phyloP scores from a whole-genome alignment of 2,888 invertebrate genomes.

The Leptinotarsa juncta region DNA sequence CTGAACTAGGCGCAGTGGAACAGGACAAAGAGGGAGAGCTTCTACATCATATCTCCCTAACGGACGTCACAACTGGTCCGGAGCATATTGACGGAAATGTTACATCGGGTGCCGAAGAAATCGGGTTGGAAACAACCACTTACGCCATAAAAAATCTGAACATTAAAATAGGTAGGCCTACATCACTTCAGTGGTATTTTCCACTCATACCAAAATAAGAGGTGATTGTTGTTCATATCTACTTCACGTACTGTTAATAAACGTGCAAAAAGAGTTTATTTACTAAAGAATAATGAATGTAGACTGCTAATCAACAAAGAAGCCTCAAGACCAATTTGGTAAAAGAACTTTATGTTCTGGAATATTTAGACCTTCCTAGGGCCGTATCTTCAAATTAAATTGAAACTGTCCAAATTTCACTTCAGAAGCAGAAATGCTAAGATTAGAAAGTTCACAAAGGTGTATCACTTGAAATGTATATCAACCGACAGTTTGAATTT shows the following conservation, averaged over 20 bases:
- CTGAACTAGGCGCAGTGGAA: too few relatives aligned
- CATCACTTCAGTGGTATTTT: background rate
- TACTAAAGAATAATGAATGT: background rate
- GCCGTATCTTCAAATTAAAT: constrained; percentile 7
- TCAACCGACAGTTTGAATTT: constrained; percentile 8
- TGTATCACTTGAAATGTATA: constrained; percentile 2
- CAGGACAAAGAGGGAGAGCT: too few relatives aligned
- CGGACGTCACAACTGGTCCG: too few relatives aligned
- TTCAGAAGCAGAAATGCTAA: background rate
- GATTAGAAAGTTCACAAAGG: background rate
- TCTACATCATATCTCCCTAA: too few relatives aligned
- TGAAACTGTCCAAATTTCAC: background rate
- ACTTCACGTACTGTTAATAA: background rate
- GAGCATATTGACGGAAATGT: too few relatives aligned
- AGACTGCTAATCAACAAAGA: background rate
- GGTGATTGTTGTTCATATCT: background rate
- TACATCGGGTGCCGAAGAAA: too few relatives aligned
- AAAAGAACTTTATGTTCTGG: background rate
- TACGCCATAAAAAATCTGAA: background rate
- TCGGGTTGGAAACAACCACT: too few relatives aligned
- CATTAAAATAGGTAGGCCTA: background rate
- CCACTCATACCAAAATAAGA: background rate
- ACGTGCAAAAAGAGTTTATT: background rate
- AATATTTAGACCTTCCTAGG: constrained; percentile 12
- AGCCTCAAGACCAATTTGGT: constrained; percentile 1